Evolutionary conservation across 2,113 vertebrate species (phyloP), one percentile per base, ranked within the genome.

Genomic region (Carettochelys insculpta): DNA sequence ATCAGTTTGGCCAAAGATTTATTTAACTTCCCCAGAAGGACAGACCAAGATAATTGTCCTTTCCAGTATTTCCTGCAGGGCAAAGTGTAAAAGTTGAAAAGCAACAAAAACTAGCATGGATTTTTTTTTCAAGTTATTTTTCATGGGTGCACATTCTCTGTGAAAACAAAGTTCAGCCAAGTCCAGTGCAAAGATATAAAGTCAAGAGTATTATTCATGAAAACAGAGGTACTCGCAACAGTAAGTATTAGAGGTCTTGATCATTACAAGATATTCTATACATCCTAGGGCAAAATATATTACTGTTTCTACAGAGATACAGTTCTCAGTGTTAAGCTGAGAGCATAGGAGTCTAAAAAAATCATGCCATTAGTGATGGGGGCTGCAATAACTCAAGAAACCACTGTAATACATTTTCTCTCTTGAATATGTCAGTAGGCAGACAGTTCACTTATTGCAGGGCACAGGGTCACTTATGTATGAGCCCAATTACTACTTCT

Each of bases 21-120:
- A 77, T 91, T 47, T 85, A 88, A 94, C 13, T 31, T 38, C n/a
- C 41, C 80, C 56, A 82, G 93, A 83, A 82, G 95, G 93, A 87
- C 78, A 87, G 2, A 88, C 73, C 88, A 47, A 77, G 92, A 88
- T 38, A 45, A 56, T 14, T 95, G 91, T 90, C 90, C 84, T 95
- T 95, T 94, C 45, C 90, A 90, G 84, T 85, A 83, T 91, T 90
- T 91, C 90, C 95, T 86, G 87, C 7, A 16, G 88, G 86, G 92
- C 51, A 87, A 22, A 17, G 0, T 1, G 17, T 0, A 1, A 79
- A 0, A n/a, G 50, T 79, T 53, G 88, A 91, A 77, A 65, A 17
- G 6, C 68, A 85, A 43, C 81, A 88, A 92, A 95, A 86, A 22
- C 24, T 34, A 87, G 51, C 73, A 29, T 38, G 58, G 77, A 68